Evolutionary conservation across 1,140 invertebrate genomes (phyloP), one percentile per base, ranked within the genome.

Genomic region (Tetramorium parvispinum): DNA sequence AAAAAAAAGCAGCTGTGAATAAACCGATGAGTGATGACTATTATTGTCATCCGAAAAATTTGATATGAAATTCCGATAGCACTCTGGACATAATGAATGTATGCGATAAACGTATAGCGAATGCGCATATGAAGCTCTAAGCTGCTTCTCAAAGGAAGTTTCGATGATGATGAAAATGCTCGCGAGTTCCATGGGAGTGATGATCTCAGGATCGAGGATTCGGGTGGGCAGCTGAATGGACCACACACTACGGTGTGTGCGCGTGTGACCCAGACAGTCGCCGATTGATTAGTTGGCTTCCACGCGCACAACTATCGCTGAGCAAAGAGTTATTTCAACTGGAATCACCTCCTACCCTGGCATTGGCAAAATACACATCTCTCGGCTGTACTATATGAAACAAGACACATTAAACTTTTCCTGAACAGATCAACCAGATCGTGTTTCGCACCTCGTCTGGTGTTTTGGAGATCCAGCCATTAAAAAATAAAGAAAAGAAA

Each of bases 311-410:
- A 94, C 93, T 94, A 95, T 95, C 95, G 90, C 94, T 93, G 94
- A 94, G 93, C 94, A 94, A 94, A 93, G 94, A 95, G 95, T 95
- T 95, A 95, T 95, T 95, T 94, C 95, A 95, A 94, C 87, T 86
- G 81, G 46, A n/a, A 85, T 78, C 81, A 71, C 13, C 66, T 77
- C 81, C 76, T 91, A 82, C 57, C 57, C 70, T 71, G 40, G 57
- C 32, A 53, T 73, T 51, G 46, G 46, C 8, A 70, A 59, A 85
- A 76, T 87, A 73, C 70, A 87, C 68, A 85, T 85, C 65, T 76
- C 49, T 70, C 53, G 53, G 51, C 61, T 68, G 78, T 55, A 85
- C 51, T 79, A 85, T 27, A 85, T 79, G 27, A 68, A 81, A 85
- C 40, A 68, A 85, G 85, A 66, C 55, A 85, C 24, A 85, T 78